Evolutionary conservation across 2,797 vertebrate genomes (phyloP).

Genomic region (Xerus rutilus): DNA sequence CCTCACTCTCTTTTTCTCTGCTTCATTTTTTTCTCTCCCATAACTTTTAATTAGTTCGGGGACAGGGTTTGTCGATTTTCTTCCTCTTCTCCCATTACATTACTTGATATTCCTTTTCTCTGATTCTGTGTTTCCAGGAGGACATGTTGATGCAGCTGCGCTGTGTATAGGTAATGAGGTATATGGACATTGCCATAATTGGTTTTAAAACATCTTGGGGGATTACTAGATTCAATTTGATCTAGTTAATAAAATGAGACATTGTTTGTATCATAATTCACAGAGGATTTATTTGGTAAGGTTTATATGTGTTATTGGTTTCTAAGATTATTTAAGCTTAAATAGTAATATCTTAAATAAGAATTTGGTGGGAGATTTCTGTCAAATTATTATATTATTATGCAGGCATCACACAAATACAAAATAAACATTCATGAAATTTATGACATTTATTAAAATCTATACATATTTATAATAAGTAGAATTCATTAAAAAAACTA

Average conservation of each 20-base stretch:
- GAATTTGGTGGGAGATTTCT: background rate
- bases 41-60: slow-evolving; percentile 67
- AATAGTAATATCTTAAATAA: background rate
- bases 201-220: background rate
- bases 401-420: background rate
- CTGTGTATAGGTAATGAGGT: background rate
- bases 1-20: background rate
- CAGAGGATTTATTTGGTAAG: background rate
- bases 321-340: slow-evolving; percentile 3
- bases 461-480: background rate
- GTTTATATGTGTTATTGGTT: background rate
- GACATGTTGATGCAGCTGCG: background rate
- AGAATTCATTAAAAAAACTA: background rate
- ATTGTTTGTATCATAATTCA: slow-evolving; percentile 37
- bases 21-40: slow-evolving; percentile 24
- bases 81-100: background rate
- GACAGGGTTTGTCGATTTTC: background rate
- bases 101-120: background rate
- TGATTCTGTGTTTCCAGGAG: background rate
- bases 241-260: background rate
- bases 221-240: slow-evolving; percentile 27
- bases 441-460: background rate
- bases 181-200: background rate
- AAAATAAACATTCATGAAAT: background rate
- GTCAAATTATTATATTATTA: slow-evolving; percentile 12